Conservation (phyloP, 2,888 invertebrate species). For the Digitonthophagus gazella region DNA sequence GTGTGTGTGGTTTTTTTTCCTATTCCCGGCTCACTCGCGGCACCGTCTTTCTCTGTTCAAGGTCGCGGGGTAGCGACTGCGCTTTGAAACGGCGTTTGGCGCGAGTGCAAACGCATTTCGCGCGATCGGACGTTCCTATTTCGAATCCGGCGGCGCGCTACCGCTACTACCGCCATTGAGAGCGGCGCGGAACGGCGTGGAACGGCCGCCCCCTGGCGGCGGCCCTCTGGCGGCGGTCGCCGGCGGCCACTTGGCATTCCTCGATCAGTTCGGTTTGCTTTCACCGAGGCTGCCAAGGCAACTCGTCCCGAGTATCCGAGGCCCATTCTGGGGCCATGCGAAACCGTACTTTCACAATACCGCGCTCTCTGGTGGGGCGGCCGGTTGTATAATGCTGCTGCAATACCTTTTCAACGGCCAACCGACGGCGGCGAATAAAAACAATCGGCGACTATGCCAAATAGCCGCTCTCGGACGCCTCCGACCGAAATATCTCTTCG, state of each 20-base stretch:
- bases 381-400: constrained; percentile 51
- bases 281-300: constrained; percentile 51
- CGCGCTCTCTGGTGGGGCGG: constrained; percentile 42
- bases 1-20: constrained; percentile 45
- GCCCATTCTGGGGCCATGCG: constrained; percentile 47
- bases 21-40: constrained; percentile 48
- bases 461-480: constrained; percentile 28
- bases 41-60: constrained; percentile 51
- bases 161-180: constrained; percentile 1
- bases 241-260: constrained; percentile 38
- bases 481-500: constrained; percentile 23
- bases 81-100: constrained; percentile 26
- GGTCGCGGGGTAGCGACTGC: constrained; percentile 45
- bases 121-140: constrained; percentile 38
- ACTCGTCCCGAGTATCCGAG: constrained; percentile 46
- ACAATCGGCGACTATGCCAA: background rate
- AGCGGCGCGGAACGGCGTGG: background rate
- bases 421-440: background rate
- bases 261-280: constrained; percentile 45
- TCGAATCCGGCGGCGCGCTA: constrained; percentile 34
- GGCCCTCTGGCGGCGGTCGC: background rate
- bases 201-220: background rate
- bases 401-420: constrained; percentile 42
- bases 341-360: constrained; percentile 52
- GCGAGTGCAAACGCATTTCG: constrained; percentile 27